Base-by-base conservation (phyloP, 2,888 invertebrate genomes). In the Lobophora halterata region DNA sequence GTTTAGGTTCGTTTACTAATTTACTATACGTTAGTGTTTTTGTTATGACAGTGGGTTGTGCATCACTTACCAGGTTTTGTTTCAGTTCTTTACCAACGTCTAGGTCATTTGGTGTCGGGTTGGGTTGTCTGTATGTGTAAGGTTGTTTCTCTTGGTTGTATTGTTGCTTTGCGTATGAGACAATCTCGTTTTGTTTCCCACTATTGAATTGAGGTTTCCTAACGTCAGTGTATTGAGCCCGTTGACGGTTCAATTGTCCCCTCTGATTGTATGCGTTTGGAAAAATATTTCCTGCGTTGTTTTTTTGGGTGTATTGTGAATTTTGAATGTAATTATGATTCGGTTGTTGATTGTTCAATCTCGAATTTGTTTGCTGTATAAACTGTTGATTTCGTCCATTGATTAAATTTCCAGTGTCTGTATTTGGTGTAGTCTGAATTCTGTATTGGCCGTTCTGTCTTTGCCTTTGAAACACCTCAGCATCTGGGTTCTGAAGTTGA, bases 11-110 rank as follows among this genome's bases (percentile, higher is more conserved):
- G 52, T 79, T 71, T 20, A 79, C 52, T 11, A 77, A 51, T 57
- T 71, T 72, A 50, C 77, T 79, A 45, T 75, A 71, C n/a, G 79
- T 75, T 51, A 79, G 44, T 25, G 79, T 75, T 68, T 80, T 85
- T 31, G 80, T 71, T 48, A 80, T 70, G n/a, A 79, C 64, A 7
- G 76, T 78, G 23, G 80, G 64, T 14, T 74, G 65, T 38, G 67
- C 45, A 37, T 50, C 52, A 83, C 83, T 86, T 69, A 87, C 85
- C 76, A 79, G 61, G 52, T 82, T 85, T 57, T 78, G 71, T 59
- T 79, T 80, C 1, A 70, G 60, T 47, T 79, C 72, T 44, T 58
- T 68, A 47, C 66, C 61, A 13, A 61, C 61, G 21, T 60, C 58
- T 11, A 69, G 55, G 28, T 68, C 61, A 29, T 57, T 66, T 7